These are phyloP conservation scores for Mystacides longicornis DNA, from an alignment of 2,888 invertebrate genomes.

Conservation along the genomic window DNA sequence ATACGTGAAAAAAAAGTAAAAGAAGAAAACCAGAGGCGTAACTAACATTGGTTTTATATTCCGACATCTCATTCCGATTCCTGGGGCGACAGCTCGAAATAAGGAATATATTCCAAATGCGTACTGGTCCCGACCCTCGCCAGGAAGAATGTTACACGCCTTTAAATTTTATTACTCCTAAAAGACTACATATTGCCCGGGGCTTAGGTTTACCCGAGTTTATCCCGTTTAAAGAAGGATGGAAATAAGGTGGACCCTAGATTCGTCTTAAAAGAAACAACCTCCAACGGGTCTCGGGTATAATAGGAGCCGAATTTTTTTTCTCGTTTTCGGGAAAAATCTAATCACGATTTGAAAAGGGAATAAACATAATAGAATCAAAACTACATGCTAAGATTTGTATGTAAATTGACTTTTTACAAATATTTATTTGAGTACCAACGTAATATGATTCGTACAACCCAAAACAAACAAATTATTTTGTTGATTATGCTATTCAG, in stretches of 20 bases:
- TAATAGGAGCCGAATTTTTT: too few relatives aligned
- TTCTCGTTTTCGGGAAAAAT: too few relatives aligned
- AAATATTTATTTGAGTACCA: too few relatives aligned
- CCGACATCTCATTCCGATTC: background rate
- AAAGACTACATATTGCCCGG: slow-evolving; percentile 16
- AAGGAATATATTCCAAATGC: background rate
- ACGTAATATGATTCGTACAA: too few relatives aligned
- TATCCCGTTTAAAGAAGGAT: background rate
- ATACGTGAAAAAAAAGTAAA: too few relatives aligned
- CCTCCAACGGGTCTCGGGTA: too few relatives aligned
- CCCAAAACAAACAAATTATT: too few relatives aligned
- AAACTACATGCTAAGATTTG: too few relatives aligned
- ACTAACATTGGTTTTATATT: background rate
- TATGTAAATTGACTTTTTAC: too few relatives aligned
- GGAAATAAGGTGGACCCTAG: background rate
- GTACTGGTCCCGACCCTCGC: slow-evolving; percentile 13
- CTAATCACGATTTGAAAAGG: background rate
- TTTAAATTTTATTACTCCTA: slow-evolving; percentile 23
- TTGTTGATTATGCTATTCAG: too few relatives aligned
- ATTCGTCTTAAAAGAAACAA: background rate
- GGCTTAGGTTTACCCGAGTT: slow-evolving; percentile 12
- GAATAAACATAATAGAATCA: too few relatives aligned
- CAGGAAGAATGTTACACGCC: slow-evolving; percentile 21
- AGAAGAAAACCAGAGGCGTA: too few relatives aligned
- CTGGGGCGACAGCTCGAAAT: background rate